Conservation (phyloP, 2,888 invertebrate genomes). For the Ophioninae sp. region DNA sequence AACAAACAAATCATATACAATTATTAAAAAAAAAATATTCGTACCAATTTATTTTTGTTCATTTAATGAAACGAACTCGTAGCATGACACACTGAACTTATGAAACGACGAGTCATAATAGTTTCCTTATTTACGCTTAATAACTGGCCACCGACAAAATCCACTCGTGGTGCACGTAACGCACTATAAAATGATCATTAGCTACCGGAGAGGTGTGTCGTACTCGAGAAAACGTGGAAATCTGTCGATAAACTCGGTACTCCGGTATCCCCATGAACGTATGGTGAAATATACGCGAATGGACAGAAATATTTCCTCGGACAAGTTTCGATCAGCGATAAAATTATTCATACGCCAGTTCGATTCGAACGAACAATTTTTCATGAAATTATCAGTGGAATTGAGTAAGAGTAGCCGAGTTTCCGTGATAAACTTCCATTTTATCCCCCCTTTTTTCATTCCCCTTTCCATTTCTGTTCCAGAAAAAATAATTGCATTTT, state of each 20-base stretch:
- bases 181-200: slow-evolving; percentile 45
- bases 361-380: background rate
- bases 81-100: background rate
- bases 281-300: background rate
- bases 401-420: no score
- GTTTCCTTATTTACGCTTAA: slow-evolving; percentile 46
- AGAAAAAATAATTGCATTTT: slow-evolving; percentile 20
- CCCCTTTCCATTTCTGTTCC: background rate
- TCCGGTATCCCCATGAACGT: background rate
- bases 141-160: slow-evolving; percentile 32
- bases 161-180: slow-evolving; percentile 4
- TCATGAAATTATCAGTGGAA: background rate
- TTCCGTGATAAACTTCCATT: background rate
- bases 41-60: background rate
- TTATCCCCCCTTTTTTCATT: background rate
- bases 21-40: no score
- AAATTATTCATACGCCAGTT: slow-evolving; percentile 17
- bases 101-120: slow-evolving; percentile 23
- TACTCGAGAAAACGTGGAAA: slow-evolving; percentile 11
- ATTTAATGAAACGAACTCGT: background rate
- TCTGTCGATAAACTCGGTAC: slow-evolving; percentile 9
- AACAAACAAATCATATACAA: no score
- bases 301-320: slow-evolving; percentile 1
- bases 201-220: slow-evolving; percentile 33
- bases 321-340: slow-evolving; percentile 4